Conservation (phyloP, 2,888 invertebrate species). For the Patella depressa region DNA sequence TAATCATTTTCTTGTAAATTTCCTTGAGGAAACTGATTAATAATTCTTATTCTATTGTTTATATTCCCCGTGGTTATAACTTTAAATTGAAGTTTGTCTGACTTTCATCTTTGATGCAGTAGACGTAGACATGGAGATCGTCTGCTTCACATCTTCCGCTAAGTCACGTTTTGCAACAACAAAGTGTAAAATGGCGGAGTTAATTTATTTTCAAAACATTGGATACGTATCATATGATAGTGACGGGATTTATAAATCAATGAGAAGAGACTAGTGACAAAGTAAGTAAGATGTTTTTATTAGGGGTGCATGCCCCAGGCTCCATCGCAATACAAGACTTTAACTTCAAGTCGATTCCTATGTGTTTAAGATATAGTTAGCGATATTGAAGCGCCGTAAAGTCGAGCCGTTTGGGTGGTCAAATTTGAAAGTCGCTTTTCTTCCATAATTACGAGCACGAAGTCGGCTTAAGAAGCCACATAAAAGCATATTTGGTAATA, state of each 20-base stretch:
- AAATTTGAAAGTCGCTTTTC: too few species aligned
- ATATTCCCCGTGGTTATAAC: not conserved
- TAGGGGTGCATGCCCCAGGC: not conserved
- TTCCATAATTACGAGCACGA: too few species aligned
- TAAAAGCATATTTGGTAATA: too few species aligned
- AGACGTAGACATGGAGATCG: not conserved
- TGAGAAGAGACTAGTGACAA: not conserved
- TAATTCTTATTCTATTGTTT: conserved; percentile 1
- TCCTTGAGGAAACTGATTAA: not conserved
- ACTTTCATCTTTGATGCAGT: not conserved
- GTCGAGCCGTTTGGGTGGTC: conserved; percentile 4
- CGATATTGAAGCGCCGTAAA: conserved; percentile 2
- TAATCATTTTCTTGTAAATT: too few species aligned
- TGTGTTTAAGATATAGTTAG: not conserved
- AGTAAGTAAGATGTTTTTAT: conserved; percentile 3
- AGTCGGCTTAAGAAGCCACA: too few species aligned
- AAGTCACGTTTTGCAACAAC: conserved; percentile 1
- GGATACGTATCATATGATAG: not conserved
- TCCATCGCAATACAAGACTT: not conserved
- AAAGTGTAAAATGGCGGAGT: conserved; percentile 3
- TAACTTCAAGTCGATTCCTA: not conserved
- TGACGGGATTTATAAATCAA: not conserved
- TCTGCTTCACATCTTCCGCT: not conserved
- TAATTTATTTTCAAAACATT: not conserved
- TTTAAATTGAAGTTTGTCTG: conserved; percentile 2